phyloP scores from a whole-genome alignment of 2,888 invertebrate species.

The Abrostola triplasia region DNA sequence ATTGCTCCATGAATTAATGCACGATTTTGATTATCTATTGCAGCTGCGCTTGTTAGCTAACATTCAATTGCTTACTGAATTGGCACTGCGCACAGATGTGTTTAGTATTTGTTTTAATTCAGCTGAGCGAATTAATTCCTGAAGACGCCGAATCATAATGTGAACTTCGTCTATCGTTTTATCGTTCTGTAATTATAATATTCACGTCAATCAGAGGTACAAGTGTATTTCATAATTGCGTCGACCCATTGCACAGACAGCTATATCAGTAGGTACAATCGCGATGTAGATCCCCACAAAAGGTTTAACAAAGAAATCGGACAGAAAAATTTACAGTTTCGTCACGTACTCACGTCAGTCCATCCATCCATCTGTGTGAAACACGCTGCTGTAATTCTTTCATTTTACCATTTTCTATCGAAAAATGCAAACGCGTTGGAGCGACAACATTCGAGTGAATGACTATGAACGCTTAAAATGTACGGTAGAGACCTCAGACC shows the following conservation, averaged over 20 bases:
- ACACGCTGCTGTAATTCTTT: conserved; percentile 40
- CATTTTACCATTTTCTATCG: conserved; percentile 27
- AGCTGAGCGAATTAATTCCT: neutral
- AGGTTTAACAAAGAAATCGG: conserved; percentile 39
- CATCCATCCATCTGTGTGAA: conserved; percentile 41
- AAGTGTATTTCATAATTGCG: neutral
- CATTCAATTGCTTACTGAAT: conserved; percentile 1
- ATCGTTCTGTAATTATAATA: neutral
- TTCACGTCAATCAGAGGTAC: neutral
- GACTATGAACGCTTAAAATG: neutral
- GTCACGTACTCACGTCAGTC: conserved; percentile 39
- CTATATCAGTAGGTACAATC: conserved; percentile 6
- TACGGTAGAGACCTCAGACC: neutral
- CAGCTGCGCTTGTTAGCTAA: conserved; percentile 1
- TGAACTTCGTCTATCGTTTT: too few species aligned
- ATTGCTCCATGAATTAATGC: neutral
- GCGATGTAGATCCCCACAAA: conserved; percentile 5
- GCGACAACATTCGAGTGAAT: conserved; percentile 12
- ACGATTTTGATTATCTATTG: conserved; percentile 5
- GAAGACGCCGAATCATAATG: too few species aligned
- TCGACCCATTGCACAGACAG: neutral
- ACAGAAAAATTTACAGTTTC: conserved; percentile 29
- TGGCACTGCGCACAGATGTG: too few species aligned
- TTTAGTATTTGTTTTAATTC: neutral
- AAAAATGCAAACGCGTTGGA: conserved; percentile 12